Conservation (phyloP, 2,888 invertebrate genomes). For the Lutraria lutraria region DNA sequence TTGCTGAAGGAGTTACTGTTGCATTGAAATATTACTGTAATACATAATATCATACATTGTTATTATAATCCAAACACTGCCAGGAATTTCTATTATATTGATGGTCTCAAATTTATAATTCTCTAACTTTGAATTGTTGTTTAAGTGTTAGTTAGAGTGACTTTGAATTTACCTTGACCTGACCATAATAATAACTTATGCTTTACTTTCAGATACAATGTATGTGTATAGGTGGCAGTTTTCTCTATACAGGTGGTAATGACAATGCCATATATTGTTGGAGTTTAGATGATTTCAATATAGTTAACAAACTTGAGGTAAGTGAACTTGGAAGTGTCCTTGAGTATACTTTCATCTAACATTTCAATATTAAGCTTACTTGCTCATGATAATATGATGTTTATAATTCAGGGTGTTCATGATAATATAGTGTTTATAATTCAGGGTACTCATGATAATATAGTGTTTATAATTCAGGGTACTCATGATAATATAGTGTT, state of each 20-base stretch:
- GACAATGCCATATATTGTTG: constrained; percentile 79
- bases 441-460: too few species aligned
- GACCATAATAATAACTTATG: neutral
- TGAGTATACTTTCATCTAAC: neutral
- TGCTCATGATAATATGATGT: neutral
- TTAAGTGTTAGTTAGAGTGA: too few species aligned
- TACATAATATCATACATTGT: too few species aligned
- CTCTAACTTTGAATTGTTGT: too few species aligned
- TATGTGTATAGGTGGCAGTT: constrained; percentile 72
- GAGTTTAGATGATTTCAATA: constrained; percentile 71
- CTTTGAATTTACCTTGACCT: too few species aligned
- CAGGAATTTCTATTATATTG: too few species aligned
- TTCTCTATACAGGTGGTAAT: constrained; percentile 81
- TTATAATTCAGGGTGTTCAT: constrained; percentile 82
- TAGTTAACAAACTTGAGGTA: constrained; percentile 71
- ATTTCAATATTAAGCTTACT: neutral
- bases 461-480: constrained; percentile 75
- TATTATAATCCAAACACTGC: too few species aligned
- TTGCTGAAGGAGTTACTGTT: too few species aligned
- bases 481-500: constrained; percentile 85
- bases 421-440: too few species aligned
- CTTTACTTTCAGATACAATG: constrained; percentile 75
- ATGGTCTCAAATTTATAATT: too few species aligned
- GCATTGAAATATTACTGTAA: too few species aligned
- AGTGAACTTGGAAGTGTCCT: neutral